Percentiles rank a stretch among this genome's conserved stretches.
Evolutionary conservation across 2,797 vertebrate genomes (phyloP).

Genomic region (Lagorchestes hirsutus): DNA sequence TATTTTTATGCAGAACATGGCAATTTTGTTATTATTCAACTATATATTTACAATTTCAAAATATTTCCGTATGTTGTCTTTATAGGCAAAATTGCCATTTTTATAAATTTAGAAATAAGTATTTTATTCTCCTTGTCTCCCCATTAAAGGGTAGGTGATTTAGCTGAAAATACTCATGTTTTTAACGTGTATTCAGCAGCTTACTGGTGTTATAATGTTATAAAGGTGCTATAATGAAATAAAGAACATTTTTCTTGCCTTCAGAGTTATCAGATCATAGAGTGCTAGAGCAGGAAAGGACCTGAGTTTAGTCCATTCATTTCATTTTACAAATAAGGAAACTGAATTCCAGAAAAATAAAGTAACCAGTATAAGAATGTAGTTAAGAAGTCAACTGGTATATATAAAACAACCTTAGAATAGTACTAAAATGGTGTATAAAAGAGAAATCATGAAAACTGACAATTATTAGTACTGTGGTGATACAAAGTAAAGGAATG

Average conservation of each 20-base stretch:
- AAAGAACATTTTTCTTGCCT: slow-evolving; percentile 48
- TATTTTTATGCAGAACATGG: neutral
- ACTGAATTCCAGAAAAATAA: too few species aligned
- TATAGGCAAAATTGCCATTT: neutral
- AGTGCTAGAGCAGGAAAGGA: slow-evolving; percentile 38
- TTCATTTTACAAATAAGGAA: slow-evolving; percentile 1
- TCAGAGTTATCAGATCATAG: neutral
- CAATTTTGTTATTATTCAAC: neutral
- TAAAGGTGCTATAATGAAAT: neutral
- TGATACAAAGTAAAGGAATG: neutral
- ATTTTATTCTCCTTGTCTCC: neutral
- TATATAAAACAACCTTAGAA: neutral
- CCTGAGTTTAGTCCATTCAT: slow-evolving; percentile 22
- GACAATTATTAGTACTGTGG: neutral
- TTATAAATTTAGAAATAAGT: neutral
- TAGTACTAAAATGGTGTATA: slow-evolving; percentile 16
- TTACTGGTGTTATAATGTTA: neutral
- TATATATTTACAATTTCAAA: neutral
- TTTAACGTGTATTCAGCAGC: neutral
- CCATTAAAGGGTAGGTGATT: slow-evolving; percentile 42
- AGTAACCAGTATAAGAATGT: too few species aligned
- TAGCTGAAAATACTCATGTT: neutral
- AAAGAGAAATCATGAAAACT: neutral
- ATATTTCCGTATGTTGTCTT: neutral
- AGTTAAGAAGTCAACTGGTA: neutral